phyloP scores from a whole-genome alignment of 2,113 vertebrate species.

The Daubentonia madagascariensis region DNA sequence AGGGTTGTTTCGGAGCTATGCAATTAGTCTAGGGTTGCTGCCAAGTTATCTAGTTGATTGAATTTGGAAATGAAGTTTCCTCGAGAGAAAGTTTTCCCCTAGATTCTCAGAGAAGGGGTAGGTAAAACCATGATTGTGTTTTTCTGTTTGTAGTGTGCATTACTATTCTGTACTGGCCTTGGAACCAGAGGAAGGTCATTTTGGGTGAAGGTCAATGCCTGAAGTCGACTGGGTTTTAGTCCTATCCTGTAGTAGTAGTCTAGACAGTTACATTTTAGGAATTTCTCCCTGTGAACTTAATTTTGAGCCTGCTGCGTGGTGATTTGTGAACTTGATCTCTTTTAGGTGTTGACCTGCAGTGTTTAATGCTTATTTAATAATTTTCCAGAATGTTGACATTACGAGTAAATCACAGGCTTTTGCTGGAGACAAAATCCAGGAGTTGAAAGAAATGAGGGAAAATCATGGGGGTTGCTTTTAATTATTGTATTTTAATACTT shows the following conservation, averaged over 20 bases:
- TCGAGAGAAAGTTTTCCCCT: conserved; percentile 31
- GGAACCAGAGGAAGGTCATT: conserved; percentile 68
- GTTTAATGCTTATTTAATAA: conserved; percentile 51
- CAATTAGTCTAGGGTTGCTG: background rate
- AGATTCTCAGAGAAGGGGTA: background rate
- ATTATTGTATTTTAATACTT: conserved; percentile 32
- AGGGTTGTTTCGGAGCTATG: background rate
- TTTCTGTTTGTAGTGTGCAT: background rate
- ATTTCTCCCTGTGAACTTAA: background rate
- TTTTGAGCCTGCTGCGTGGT: background rate
- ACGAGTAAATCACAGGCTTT: background rate
- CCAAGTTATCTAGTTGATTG: background rate
- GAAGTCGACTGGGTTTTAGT: background rate
- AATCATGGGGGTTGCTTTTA: conserved; percentile 32
- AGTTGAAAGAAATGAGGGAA: background rate
- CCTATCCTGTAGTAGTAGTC: background rate
- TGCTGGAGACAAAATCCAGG: background rate
- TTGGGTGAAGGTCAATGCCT: conserved; percentile 76
- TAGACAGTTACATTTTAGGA: background rate
- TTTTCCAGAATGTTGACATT: conserved; percentile 32
- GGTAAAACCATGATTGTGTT: background rate
- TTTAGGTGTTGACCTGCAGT: background rate
- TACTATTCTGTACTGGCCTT: conserved; percentile 14
- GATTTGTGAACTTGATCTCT: conserved; percentile 26
- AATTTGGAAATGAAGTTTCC: conserved; percentile 57